phyloP scores from a whole-genome alignment of 2,113 vertebrate genomes.

The Atlantisia rogersi region DNA sequence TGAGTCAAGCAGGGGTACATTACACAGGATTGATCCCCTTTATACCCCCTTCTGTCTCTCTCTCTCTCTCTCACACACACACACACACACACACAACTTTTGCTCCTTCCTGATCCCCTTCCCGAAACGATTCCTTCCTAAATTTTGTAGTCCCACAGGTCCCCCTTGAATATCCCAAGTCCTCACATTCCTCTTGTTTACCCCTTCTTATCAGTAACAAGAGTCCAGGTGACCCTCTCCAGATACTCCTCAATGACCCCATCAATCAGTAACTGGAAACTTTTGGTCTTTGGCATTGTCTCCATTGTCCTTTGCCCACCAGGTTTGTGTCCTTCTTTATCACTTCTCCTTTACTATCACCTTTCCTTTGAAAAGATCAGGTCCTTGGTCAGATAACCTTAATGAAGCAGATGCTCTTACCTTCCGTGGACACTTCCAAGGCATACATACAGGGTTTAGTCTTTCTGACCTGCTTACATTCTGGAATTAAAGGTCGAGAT shows the following conservation, averaged over 20 bases:
- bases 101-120: background rate
- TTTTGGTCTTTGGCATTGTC: background rate
- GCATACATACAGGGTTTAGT: background rate
- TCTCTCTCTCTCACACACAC: background rate
- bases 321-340: background rate
- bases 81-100: background rate
- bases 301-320: background rate
- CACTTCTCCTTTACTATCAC: background rate
- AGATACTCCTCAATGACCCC: background rate
- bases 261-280: background rate
- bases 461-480: background rate
- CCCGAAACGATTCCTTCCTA: background rate
- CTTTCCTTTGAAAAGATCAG: background rate
- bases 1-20: rapidly evolving
- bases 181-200: background rate
- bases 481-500: background rate
- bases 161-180: background rate
- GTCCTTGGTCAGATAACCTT: background rate
- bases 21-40: rapidly evolving
- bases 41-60: background rate
- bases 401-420: background rate
- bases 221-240: background rate
- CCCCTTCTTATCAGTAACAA: background rate
- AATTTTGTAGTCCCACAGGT: background rate
- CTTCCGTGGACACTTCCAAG: background rate